Conservation (phyloP, 1,140 invertebrate species). For the Eufriesea mexicana region DNA sequence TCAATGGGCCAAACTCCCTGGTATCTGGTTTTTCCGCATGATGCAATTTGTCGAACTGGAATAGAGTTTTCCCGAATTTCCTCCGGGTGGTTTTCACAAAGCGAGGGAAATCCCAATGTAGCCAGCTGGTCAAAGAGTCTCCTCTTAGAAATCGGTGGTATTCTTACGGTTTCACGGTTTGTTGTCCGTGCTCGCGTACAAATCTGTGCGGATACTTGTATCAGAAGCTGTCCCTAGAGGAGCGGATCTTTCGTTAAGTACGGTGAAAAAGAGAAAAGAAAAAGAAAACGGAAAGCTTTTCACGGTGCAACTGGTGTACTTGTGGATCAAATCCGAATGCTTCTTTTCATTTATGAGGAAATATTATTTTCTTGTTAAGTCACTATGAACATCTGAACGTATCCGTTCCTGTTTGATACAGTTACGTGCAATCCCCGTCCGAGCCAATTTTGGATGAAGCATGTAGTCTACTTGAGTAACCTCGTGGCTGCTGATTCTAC, state of each 20-base stretch:
- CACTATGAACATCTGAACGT: slow-evolving; percentile 29
- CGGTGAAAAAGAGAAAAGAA: not conserved
- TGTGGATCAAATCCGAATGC: not conserved
- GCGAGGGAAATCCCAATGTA: slow-evolving; percentile 49
- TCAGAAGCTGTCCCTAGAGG: slow-evolving; percentile 15
- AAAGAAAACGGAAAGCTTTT: not conserved
- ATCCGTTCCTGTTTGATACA: not conserved
- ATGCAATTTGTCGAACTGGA: slow-evolving; percentile 64
- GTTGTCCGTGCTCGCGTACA: not conserved
- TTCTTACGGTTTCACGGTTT: not conserved
- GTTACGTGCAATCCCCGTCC: not conserved
- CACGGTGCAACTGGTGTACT: not conserved
- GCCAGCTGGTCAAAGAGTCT: slow-evolving; percentile 51
- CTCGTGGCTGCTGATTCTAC: slow-evolving; percentile 16
- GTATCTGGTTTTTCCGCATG: slow-evolving; percentile 54
- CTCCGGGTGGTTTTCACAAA: slow-evolving; percentile 58
- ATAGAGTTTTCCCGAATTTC: slow-evolving; percentile 62
- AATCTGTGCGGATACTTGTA: not conserved
- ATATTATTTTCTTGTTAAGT: slow-evolving; percentile 23
- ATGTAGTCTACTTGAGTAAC: not conserved
- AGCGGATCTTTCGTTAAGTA: slow-evolving; percentile 25
- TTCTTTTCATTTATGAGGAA: not conserved
- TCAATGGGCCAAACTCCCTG: slow-evolving; percentile 47
- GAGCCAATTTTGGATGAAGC: not conserved
- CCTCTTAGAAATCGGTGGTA: not conserved